A percentile compares a stretch with the other conserved stretches of the same genome.
Evolutionary conservation across 2,113 vertebrate species (phyloP).

Genomic region (Etheostoma cragini): DNA sequence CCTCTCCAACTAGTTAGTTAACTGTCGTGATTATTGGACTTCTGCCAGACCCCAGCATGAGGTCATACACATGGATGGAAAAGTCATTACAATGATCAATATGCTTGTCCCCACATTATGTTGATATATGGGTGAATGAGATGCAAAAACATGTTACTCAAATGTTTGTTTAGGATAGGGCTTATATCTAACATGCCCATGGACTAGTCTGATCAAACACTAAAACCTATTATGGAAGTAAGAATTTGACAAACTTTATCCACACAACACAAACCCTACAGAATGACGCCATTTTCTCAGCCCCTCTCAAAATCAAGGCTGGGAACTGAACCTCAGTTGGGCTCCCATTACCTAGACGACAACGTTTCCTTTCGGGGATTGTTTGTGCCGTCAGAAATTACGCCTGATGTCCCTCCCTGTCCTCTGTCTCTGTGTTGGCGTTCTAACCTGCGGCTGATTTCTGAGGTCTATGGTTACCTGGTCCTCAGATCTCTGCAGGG

Average conservation of each 20-base stretch:
- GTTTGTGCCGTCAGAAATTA: too few relatives aligned
- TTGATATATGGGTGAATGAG: neutral
- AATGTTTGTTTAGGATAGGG: neutral
- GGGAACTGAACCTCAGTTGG: too few relatives aligned
- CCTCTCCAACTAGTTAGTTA: conserved; percentile 25
- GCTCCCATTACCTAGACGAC: too few relatives aligned
- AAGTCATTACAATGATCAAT: conserved; percentile 36
- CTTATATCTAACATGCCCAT: neutral
- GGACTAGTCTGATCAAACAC: neutral
- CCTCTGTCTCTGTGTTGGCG: too few relatives aligned
- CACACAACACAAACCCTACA: neutral
- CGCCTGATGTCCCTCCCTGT: too few relatives aligned
- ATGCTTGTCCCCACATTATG: neutral
- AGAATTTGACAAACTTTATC: neutral
- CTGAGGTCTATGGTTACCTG: too few relatives aligned
- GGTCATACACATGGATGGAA: conserved; percentile 40
- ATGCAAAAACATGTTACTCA: neutral
- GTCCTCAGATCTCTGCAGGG: too few relatives aligned
- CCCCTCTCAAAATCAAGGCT: neutral
- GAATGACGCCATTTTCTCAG: neutral
- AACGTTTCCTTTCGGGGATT: too few relatives aligned
- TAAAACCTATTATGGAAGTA: neutral
- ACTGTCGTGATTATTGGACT: conserved; percentile 35
- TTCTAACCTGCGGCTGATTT: too few relatives aligned
- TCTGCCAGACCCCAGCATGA: conserved; percentile 21